These are phyloP conservation scores for Escarpia spicata DNA, from an alignment of 2,888 invertebrate genomes.

Conservation along the genomic window DNA sequence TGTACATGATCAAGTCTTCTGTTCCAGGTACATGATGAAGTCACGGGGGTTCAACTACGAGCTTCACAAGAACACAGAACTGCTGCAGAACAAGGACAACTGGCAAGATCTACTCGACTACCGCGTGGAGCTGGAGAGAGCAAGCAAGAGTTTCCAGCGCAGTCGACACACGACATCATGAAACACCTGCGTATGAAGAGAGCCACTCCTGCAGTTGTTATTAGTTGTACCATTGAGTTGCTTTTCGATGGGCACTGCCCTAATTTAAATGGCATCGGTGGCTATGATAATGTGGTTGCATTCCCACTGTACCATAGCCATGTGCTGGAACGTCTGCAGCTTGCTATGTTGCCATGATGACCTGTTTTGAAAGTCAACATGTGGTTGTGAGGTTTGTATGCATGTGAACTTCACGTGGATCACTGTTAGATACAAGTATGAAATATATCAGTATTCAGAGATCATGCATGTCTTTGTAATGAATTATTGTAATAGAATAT, in stretches of 20 bases:
- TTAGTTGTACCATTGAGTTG: neutral
- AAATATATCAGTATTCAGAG: neutral
- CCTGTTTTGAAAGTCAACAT: neutral
- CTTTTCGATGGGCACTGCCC: neutral
- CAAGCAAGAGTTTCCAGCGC: conserved; percentile 34
- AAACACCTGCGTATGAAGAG: neutral
- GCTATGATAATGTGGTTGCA: neutral
- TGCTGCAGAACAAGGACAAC: conserved; percentile 47
- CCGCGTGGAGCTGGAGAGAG: conserved; percentile 40
- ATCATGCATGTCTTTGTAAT: neutral
- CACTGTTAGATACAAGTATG: neutral
- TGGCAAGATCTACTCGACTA: conserved; percentile 55
- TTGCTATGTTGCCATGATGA: neutral
- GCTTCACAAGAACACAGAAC: conserved; percentile 57
- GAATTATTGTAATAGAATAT: neutral
- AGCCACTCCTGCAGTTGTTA: neutral
- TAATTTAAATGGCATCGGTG: no score
- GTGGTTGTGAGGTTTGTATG: neutral
- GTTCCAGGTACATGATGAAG: conserved; percentile 57
- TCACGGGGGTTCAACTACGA: conserved; percentile 61
- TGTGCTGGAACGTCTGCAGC: neutral
- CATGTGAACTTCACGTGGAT: neutral
- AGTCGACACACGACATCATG: neutral
- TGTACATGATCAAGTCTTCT: neutral
- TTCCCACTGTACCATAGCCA: neutral